Conservation (phyloP, 2,888 invertebrate genomes). For the Tineola bisselliella region DNA sequence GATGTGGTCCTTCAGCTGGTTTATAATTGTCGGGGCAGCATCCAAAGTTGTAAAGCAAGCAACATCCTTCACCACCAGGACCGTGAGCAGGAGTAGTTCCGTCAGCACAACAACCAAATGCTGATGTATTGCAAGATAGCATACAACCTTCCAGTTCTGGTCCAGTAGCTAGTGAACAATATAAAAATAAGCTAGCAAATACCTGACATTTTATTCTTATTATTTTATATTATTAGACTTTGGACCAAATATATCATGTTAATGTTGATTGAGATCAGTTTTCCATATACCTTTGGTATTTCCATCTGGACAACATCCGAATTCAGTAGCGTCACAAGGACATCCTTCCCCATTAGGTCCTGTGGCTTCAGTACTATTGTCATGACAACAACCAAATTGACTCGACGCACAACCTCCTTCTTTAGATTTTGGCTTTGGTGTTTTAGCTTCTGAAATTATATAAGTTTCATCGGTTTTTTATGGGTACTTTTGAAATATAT, state of each 20-base stretch:
- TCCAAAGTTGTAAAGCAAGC: conserved; percentile 76
- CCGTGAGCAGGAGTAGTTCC: conserved; percentile 87
- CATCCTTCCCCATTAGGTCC: conserved; percentile 75
- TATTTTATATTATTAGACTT: too few species aligned
- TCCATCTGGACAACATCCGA: conserved; percentile 80
- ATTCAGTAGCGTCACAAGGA: conserved; percentile 69
- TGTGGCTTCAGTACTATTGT: conserved; percentile 69
- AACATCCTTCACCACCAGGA: conserved; percentile 83
- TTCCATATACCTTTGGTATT: conserved; percentile 63
- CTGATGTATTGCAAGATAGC: conserved; percentile 72
- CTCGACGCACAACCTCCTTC: conserved; percentile 29
- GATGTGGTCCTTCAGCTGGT: conserved; percentile 81
- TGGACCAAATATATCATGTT: too few species aligned
- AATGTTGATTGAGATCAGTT: too few species aligned
- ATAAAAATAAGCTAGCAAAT: neutral
- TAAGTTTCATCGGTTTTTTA: neutral
- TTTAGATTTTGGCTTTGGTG: neutral
- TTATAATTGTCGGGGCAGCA: conserved; percentile 92
- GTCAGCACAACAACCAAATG: conserved; percentile 90
- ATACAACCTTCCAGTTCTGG: conserved; percentile 79
- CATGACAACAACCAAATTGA: conserved; percentile 80
- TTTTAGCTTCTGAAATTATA: neutral
- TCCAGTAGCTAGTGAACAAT: conserved; percentile 66
- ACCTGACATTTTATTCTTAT: too few species aligned
- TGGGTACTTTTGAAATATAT: neutral